Evolutionary conservation across 1,140 invertebrate genomes (phyloP).

Genomic region (Cryptotermes secundus): DNA sequence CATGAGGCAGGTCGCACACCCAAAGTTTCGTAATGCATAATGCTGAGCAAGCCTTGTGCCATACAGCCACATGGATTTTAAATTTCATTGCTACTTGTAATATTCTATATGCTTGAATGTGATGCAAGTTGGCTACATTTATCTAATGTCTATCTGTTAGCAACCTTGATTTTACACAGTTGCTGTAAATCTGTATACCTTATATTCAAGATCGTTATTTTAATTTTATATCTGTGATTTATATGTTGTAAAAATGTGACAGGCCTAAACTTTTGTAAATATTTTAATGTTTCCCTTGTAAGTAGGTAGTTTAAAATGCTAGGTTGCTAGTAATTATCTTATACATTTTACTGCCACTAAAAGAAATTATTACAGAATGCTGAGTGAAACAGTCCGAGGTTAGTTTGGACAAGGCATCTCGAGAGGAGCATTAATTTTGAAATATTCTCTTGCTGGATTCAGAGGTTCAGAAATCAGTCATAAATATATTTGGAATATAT

Average conservation of each 20-base stretch:
- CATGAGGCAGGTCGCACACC: too few relatives aligned
- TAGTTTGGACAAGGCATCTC: neutral
- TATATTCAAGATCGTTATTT: neutral
- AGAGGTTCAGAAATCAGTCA: neutral
- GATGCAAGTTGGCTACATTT: neutral
- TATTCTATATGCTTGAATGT: neutral
- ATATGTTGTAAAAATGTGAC: constrained; percentile 12
- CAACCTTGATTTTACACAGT: neutral
- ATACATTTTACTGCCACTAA: constrained; percentile 5
- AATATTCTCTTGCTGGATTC: neutral
- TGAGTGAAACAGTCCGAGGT: neutral
- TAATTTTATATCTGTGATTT: neutral
- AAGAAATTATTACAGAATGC: neutral
- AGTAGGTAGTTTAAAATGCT: neutral
- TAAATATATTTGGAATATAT: neutral
- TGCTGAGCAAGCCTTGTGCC: too few relatives aligned
- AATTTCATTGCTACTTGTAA: neutral
- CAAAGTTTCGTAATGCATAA: too few relatives aligned
- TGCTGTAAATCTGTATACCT: neutral
- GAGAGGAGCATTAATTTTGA: neutral
- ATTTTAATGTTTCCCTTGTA: neutral
- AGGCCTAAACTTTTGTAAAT: constrained; percentile 17
- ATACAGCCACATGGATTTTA: too few relatives aligned
- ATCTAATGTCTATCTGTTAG: neutral
- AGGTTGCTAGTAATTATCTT: constrained; percentile 4